These are phyloP conservation scores for Myotis myotis DNA, from an alignment of 2,797 vertebrate species.

Conservation along the genomic window DNA sequence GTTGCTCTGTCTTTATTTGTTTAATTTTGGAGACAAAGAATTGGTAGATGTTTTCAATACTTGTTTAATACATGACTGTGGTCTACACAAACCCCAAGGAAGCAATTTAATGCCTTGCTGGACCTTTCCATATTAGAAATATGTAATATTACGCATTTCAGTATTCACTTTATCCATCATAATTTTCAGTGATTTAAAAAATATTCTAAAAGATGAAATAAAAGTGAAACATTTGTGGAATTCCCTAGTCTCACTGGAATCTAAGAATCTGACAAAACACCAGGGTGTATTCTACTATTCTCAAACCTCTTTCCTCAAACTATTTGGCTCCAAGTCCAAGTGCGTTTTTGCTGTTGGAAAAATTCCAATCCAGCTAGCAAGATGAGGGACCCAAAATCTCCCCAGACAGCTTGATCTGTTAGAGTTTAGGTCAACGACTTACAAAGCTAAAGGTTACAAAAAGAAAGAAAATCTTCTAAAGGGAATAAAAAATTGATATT, in stretches of 20 bases:
- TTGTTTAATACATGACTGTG: neutral
- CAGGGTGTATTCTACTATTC: neutral
- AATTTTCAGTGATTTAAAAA: neutral
- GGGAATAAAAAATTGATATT: slow-evolving; percentile 56
- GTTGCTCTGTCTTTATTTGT: neutral
- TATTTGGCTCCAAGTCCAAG: neutral
- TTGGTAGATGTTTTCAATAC: neutral
- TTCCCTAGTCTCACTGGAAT: neutral
- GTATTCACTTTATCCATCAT: neutral
- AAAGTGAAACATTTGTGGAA: neutral
- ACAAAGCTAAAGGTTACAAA: slow-evolving; percentile 60
- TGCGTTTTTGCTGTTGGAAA: neutral
- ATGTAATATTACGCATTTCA: neutral
- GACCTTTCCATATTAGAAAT: neutral
- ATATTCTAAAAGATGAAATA: neutral
- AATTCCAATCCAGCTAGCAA: neutral
- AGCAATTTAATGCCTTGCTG: neutral
- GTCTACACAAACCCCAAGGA: neutral
- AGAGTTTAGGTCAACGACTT: slow-evolving; percentile 42
- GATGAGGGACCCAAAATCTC: slow-evolving; percentile 31
- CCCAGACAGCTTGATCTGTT: slow-evolving; percentile 61
- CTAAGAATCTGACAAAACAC: neutral
- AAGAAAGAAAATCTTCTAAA: slow-evolving; percentile 72
- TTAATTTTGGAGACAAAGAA: neutral
- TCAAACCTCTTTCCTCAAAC: neutral